phyloP scores from a whole-genome alignment of 2,888 invertebrate species.

The Idaea straminata region DNA sequence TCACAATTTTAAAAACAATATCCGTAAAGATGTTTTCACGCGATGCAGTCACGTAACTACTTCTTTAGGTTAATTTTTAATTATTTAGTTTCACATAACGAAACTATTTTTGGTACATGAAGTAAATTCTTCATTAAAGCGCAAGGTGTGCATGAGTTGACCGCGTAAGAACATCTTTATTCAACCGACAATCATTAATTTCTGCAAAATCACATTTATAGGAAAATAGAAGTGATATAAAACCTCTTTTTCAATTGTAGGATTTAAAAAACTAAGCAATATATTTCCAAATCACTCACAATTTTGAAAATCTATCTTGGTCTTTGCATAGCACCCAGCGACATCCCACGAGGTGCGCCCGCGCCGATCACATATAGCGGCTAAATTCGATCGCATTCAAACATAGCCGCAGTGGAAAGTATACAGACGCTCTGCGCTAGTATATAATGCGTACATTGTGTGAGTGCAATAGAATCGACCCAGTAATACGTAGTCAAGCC shows the following conservation, averaged over 20 bases:
- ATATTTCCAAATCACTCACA: conserved; percentile 29
- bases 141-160: too few species aligned
- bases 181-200: neutral
- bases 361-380: neutral
- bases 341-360: conserved; percentile 7
- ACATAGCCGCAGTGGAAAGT: too few species aligned
- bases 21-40: neutral
- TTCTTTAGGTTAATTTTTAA: neutral
- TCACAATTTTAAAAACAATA: neutral
- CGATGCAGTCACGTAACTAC: neutral
- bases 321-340: conserved; percentile 68
- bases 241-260: conserved; percentile 6
- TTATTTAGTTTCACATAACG: too few species aligned
- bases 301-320: conserved; percentile 57
- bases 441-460: too few species aligned
- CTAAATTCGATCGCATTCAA: too few species aligned
- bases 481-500: too few species aligned
- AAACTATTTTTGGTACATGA: too few species aligned
- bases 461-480: too few species aligned
- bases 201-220: neutral
- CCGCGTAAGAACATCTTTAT: neutral
- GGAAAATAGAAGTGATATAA: conserved; percentile 1
- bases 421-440: too few species aligned
- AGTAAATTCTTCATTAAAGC: too few species aligned
- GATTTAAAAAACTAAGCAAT: conserved; percentile 29